Evolutionary conservation across 2,888 invertebrate genomes (phyloP).

Genomic region (Torymus texanus): DNA sequence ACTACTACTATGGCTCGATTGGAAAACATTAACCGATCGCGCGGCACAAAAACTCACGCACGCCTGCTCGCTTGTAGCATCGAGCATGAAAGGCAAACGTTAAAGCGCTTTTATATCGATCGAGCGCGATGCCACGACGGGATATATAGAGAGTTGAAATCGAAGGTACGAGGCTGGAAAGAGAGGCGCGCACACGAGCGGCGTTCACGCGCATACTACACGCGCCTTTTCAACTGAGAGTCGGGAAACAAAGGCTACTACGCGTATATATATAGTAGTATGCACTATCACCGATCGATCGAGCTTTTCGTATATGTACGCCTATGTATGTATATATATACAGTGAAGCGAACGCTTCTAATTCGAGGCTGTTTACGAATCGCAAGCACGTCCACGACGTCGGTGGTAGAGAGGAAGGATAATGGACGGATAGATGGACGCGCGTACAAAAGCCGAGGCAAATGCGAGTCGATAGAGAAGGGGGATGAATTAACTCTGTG

Average conservation of each 20-base stretch:
- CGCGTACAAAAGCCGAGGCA: conserved; percentile 25
- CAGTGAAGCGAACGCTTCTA: conserved; percentile 34
- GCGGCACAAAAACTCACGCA: not conserved
- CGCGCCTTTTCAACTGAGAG: no score
- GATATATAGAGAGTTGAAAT: conserved; percentile 10
- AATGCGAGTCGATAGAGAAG: not conserved
- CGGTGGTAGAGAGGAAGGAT: conserved; percentile 7
- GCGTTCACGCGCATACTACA: conserved; percentile 2
- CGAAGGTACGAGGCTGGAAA: conserved; percentile 28
- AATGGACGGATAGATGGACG: conserved; percentile 47
- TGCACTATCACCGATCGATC: conserved; percentile 56
- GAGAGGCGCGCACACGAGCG: conserved; percentile 19
- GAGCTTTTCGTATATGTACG: conserved; percentile 53
- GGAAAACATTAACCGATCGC: conserved; percentile 41
- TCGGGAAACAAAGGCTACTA: no score
- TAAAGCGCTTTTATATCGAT: conserved; percentile 41
- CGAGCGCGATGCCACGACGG: not conserved
- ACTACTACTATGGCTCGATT: not conserved
- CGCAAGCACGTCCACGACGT: conserved; percentile 51
- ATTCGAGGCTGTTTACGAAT: conserved; percentile 55
- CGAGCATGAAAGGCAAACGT: conserved; percentile 31
- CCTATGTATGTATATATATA: conserved; percentile 41
- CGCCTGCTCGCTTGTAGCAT: not conserved
- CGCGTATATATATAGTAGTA: no score
- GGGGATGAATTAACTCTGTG: conserved; percentile 10